Base-by-base conservation (phyloP, 92 coral and sea anemone species). In the Chrysogorgia sp. region DNA sequence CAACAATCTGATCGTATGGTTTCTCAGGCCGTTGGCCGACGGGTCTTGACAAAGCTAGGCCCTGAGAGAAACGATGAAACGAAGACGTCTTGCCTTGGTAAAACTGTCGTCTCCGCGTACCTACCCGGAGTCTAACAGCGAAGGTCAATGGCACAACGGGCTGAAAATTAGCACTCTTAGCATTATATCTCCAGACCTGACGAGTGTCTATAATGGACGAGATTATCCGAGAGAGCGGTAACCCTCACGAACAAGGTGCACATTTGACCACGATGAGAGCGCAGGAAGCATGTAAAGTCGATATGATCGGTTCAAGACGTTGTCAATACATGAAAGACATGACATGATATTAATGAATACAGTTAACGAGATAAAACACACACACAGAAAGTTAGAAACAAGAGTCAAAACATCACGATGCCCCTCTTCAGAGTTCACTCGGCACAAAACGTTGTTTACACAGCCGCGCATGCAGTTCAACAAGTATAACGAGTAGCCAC, bases 331-430 rank as follows among this genome's bases (percentile, higher is more conserved):
- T 72, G 79, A 72, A 30, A 72, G 32, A 24, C 30, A 72, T 72
- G 79, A 15, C 65, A 71, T 17, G 63, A n/a, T 52, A 71, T 52
- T 71, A 72, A 72, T 72, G 79, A 72, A 72, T 72, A 34, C 79
- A 72, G 79, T 72, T 72, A 72, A 72, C 64, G 33, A 72, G 32
- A 49, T 33, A 30, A 53, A 56, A 72, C 79, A 26, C 35, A 4
- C 48, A 48, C 30, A 52, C 26, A 30, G 65, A n/a, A n/a, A n/a
- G n/a, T n/a, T n/a, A n/a, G n/a, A 32, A 52, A 53, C 47, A 1
- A 35, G 33, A 52, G 65, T 72, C 79, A 72, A 72, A 55, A 72
- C 79, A 72, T 72, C 52, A 65, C 56, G 40, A 25, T 67, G 76
- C 76, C 50, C 7, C 7, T 33, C 12, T 48, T n/a, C n/a, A n/a